A percentile compares a stretch with the other conserved stretches of the same genome.
These are phyloP conservation scores for Oasisia sp. DNA, from an alignment of 2,888 invertebrate genomes.

Conservation along the genomic window DNA sequence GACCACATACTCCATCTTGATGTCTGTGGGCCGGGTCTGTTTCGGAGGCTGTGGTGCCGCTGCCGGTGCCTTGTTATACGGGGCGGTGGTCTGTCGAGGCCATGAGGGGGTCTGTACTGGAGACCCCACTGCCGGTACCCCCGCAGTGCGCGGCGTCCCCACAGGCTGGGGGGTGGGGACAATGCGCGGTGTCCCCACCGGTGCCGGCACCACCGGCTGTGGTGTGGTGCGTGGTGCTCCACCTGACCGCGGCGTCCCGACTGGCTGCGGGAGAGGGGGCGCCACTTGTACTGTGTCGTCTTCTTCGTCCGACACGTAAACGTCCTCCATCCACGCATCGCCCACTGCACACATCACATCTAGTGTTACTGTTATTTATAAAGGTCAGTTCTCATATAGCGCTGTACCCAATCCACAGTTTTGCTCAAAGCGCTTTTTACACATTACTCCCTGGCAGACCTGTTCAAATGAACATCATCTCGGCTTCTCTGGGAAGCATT, in stretches of 20 bases:
- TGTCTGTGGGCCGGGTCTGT: constrained; percentile 43
- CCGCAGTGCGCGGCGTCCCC: neutral
- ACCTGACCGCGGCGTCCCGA: constrained; percentile 17
- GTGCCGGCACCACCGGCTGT: neutral
- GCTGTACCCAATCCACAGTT: too few species aligned
- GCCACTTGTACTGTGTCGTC: constrained; percentile 37
- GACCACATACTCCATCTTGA: constrained; percentile 65
- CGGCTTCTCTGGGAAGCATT: too few species aligned
- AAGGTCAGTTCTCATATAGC: too few species aligned
- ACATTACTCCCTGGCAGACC: too few species aligned
- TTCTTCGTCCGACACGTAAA: constrained; percentile 65
- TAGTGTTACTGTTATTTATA: too few species aligned
- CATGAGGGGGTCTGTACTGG: neutral
- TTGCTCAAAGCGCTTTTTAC: too few species aligned
- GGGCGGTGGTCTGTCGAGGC: neutral
- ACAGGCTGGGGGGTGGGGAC: neutral
- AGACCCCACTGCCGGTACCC: neutral
- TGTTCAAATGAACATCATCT: too few species aligned
- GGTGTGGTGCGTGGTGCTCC: neutral
- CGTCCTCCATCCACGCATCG: constrained; percentile 56
- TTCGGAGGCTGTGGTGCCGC: constrained; percentile 24
- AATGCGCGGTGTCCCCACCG: neutral
- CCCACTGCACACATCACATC: constrained; percentile 43
- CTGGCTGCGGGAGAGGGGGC: constrained; percentile 29
- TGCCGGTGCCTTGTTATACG: neutral